phyloP scores from a whole-genome alignment of 2,113 vertebrate genomes.

The Kryptolebias marmoratus region DNA sequence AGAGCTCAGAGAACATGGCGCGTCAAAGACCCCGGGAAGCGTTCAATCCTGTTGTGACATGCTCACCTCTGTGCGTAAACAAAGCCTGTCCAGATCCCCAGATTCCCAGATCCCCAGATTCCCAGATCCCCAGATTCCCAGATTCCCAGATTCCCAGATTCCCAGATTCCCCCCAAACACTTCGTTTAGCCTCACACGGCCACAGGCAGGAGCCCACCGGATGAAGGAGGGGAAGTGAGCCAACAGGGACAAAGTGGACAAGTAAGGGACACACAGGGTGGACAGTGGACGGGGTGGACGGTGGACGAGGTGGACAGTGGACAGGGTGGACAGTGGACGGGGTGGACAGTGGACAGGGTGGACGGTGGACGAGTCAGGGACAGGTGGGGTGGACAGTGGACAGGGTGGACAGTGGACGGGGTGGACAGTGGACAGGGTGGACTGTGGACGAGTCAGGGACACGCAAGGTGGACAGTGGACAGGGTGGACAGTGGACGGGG shows the following conservation, averaged over 20 bases:
- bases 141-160: too few species aligned
- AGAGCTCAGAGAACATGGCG: constrained; percentile 34
- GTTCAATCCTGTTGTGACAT: constrained; percentile 74
- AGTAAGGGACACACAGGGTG: not conserved
- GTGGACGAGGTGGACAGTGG: too few species aligned
- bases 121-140: too few species aligned
- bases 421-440: constrained; percentile 22
- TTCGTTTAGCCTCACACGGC: constrained; percentile 32
- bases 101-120: too few species aligned
- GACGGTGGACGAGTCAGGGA: too few species aligned
- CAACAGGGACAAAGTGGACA: not conserved
- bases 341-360: constrained; percentile 21
- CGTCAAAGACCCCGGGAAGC: constrained; percentile 70
- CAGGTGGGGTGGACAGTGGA: too few species aligned
- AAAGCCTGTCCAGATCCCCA: constrained; percentile 20
- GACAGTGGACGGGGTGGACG: constrained; percentile 19
- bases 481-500: too few species aligned
- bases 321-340: not conserved
- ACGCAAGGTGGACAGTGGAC: not conserved
- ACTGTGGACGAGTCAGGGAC: too few species aligned
- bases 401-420: not conserved
- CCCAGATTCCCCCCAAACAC: constrained; percentile 24
- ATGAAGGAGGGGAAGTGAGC: not conserved
- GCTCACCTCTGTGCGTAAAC: constrained; percentile 54
- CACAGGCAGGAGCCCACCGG: constrained; percentile 15